Evolutionary conservation across 2,888 invertebrate genomes (phyloP), one percentile per base, ranked within the genome.

Genomic region (Lasioglossum morio): DNA sequence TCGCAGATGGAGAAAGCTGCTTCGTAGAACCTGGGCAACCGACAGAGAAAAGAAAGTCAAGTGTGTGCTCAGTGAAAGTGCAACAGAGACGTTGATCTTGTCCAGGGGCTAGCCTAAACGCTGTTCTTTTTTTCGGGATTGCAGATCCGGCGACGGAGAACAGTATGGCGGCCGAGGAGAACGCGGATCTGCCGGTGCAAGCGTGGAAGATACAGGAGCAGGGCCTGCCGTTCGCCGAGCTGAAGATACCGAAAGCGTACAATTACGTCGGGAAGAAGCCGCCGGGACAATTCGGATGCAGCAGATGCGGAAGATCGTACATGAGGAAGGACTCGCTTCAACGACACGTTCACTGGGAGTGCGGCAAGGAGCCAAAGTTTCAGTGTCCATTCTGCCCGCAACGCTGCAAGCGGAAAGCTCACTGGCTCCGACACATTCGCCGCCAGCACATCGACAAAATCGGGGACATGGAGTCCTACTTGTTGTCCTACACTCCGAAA

Each of bases 311-410:
- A 89, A 96, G 96, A 94, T 96, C 96, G 84, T 97, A 97, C 93
- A 95, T 96, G 92, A 95, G 96, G 72, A 96, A 96, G 92, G 96
- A 97, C 23, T 97, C 97, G 84, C 93, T 97, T 83, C 96, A 96
- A 88, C 95, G 97, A 14, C 97, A 97, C 89, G 95, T 96, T 91
- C 95, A 94, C 48, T 96, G 96, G 95, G 96, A 96, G 85, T 96
- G 96, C 90, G 96, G 96, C 78, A 96, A 96, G 87, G 95, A 96
- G 82, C 96, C 96, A 5, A 94, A 95, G 74, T 96, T 96, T 87
- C 94, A 95, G 76, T 96, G 96, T 83, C 95, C 95, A 0, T 95
- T 95, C 87, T 96, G 96, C 89, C 94, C 94, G 2, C 95, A 95
- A 74, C 93, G 94, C 43, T 95, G 95, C 88, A 95, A 95, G 37